Evolutionary conservation across 2,797 vertebrate species (phyloP), one percentile per base, ranked within the genome.

Genomic region (Linurgus olivaceus): DNA sequence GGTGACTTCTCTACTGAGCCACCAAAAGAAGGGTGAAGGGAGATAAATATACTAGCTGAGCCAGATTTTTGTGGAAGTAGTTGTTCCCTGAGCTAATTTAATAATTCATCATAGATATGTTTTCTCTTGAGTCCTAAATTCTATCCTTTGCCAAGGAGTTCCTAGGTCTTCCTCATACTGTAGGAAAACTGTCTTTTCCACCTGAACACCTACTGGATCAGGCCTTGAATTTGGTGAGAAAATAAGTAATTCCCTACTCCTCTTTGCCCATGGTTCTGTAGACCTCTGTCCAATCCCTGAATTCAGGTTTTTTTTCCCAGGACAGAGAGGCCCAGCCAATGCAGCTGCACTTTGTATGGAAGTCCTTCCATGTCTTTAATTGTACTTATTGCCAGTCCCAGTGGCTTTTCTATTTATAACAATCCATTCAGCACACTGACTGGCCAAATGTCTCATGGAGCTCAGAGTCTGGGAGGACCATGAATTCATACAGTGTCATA

Each of bases 81-180:
- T 26, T 18, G 3, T 31, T 88, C n/a, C 4, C 11, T 54, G 26
- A 58, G 11, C 5, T 61, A 66, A 68, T 73, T 66, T 35, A 61
- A 13, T 45, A 26, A 61, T 28, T 65, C 20, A 24, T 0, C 0
- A 24, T 5, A 28, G 37, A 63, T 11, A 4, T 2, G 2, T 65
- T 86, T 38, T 50, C 25, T 50, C 31, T 58, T 10, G 9, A 74
- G 19, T 21, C n/a, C 8, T 5, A 59, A 55, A 12, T 79, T 61
- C 5, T 47, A n/a, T 44, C 12, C 12, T 73, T 42, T 52, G 12
- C 13, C 10, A 31, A 76, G 31, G 59, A 65, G 7, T n/a, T 86
- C 15, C 31, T 15, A 48, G 19, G 11, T 48, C 7, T 55, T 7
- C 8, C 2, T 18, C 17, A 50, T 12, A 21, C 4, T 37, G 33